Evolutionary conservation across 2,113 vertebrate species (phyloP), one percentile per base, ranked within the genome.

Genomic region (Oryzias melastigma): DNA sequence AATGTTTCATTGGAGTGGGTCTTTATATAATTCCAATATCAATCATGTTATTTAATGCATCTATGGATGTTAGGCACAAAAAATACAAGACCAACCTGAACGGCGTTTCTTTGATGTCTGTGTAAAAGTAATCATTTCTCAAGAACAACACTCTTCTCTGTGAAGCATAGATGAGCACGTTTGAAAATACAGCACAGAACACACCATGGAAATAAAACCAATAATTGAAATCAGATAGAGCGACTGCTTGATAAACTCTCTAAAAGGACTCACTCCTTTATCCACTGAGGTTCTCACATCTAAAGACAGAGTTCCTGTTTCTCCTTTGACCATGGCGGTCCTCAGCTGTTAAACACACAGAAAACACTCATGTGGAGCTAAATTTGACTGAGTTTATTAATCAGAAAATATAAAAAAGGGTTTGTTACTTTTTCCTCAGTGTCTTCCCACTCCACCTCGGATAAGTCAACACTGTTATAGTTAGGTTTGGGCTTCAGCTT

Each of bases 391-490:
- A 10, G 17, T 53, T 14, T 14, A 20, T 25, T 15, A 4, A 27
- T 3, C 25, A 4, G 16, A 60, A 5, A 65, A 18, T 16, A 24
- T 17, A 14, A 22, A 61, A 52, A 13, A 19, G 24, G 25, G 40
- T 68, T 29, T 19, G 86, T 89, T 46, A 98, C 97, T 14, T 72
- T 88, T 79, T 95, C 94, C 8, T 96, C 93, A 1, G 25, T 88
- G 78, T 98, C 95, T 80, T 96, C 95, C 96, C 95, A 97, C 75
- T 98, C 97, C 65, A 97, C 95, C 78, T 98, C 95, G 0, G 93
- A 92, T 55, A 98, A 92, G 65, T 98, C 97, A 48, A 98, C 96
- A 0, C 97, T 98, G 89, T 98, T 98, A 80, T 98, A 98, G 81
- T 97, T 98, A 0, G 96, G 97, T 71, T 97, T 98, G 7, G 95